A percentile compares a stretch with the other conserved stretches of the same genome.
Evolutionary conservation across 2,888 invertebrate genomes (phyloP).

Genomic region (Eupithecia inturbata): DNA sequence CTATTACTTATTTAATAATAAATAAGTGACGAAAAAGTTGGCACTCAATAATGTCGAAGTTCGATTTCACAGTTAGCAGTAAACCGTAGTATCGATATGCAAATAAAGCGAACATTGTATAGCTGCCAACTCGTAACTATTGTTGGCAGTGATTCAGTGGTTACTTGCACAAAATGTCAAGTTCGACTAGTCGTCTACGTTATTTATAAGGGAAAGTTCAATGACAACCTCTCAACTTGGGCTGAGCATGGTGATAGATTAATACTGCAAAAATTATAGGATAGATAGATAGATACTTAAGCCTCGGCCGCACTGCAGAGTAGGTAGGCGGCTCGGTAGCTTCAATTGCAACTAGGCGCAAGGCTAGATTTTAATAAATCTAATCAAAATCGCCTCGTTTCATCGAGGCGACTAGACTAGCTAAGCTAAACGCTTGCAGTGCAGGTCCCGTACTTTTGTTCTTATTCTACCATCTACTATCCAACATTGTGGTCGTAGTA

Average conservation of each 20-base stretch:
- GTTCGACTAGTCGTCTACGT: conserved; percentile 27
- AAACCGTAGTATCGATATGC: conserved; percentile 27
- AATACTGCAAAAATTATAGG: too few relatives aligned
- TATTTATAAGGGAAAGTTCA: conserved; percentile 31
- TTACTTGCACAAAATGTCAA: conserved; percentile 37
- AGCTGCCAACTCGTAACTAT: conserved; percentile 46
- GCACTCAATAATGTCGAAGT: background rate
- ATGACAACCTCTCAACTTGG: conserved; percentile 9
- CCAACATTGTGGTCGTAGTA: too few relatives aligned
- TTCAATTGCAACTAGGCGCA: too few relatives aligned
- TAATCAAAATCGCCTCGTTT: too few relatives aligned
- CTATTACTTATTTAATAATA: background rate
- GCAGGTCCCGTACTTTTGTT: too few relatives aligned
- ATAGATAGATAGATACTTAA: too few relatives aligned
- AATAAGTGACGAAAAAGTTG: background rate
- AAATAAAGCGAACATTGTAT: conserved; percentile 51
- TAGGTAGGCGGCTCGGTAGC: too few relatives aligned
- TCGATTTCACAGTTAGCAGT: conserved; percentile 38
- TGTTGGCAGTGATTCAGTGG: conserved; percentile 31
- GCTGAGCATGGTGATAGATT: background rate
- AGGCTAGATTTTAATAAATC: too few relatives aligned
- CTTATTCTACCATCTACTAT: too few relatives aligned
- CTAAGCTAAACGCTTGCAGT: too few relatives aligned
- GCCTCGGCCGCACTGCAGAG: too few relatives aligned
- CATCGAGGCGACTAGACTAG: too few relatives aligned